Conservation (phyloP, 2,113 vertebrate species). For the Sphaerodactylus townsendi region DNA sequence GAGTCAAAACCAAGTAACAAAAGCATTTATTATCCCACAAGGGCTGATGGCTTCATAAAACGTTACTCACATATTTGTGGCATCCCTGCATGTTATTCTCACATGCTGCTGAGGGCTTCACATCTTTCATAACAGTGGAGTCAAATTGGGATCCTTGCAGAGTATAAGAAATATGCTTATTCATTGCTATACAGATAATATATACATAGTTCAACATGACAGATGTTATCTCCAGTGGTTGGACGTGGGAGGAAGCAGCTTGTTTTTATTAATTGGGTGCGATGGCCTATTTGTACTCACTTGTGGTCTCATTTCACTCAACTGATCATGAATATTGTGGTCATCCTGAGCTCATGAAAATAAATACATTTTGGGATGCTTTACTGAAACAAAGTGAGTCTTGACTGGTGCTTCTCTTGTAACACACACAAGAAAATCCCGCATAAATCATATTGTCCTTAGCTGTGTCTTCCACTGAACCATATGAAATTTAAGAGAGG, state of each 20-base stretch:
- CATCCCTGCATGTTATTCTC: slow-evolving; percentile 54
- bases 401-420: not conserved
- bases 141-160: slow-evolving; percentile 42
- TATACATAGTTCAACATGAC: slow-evolving; percentile 27
- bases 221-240: slow-evolving; percentile 47
- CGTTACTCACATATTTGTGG: slow-evolving; percentile 56
- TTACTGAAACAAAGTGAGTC: not conserved
- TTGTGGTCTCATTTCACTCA: slow-evolving; percentile 41
- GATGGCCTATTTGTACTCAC: slow-evolving; percentile 28
- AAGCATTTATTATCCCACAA: slow-evolving; percentile 70
- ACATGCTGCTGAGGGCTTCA: slow-evolving; percentile 45
- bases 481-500: not conserved
- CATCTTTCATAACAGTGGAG: slow-evolving; percentile 48
- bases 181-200: slow-evolving; percentile 25
- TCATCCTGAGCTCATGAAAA: slow-evolving; percentile 36
- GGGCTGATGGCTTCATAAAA: slow-evolving; percentile 54
- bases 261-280: slow-evolving; percentile 36
- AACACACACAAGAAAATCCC: not conserved
- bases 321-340: slow-evolving; percentile 40
- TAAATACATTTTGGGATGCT: slow-evolving; percentile 38
- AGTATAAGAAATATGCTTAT: slow-evolving; percentile 26
- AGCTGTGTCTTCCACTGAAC: not conserved
- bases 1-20: slow-evolving; percentile 68
- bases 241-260: slow-evolving; percentile 23
- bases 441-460: slow-evolving; percentile 29